Evolutionary conservation across 2,797 vertebrate genomes (phyloP).

Genomic region (Gila robusta): DNA sequence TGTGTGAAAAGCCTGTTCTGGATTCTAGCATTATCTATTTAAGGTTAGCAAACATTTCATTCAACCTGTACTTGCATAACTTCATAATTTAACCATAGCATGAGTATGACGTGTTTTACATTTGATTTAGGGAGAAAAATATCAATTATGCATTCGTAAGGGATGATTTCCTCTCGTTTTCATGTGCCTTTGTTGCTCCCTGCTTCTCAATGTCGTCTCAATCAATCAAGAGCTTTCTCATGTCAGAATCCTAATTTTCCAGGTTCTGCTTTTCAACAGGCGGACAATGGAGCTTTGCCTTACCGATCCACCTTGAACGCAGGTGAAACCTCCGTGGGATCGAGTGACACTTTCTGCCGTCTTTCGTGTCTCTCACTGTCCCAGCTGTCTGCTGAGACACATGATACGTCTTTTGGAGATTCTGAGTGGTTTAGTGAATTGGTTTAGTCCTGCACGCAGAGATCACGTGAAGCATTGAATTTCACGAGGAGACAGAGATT

Average conservation of each 20-base stretch:
- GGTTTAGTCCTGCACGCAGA: conserved; percentile 25
- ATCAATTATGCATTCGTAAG: conserved; percentile 15
- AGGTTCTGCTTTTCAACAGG: conserved; percentile 23
- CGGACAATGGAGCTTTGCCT: conserved; percentile 22
- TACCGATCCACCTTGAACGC: conserved; percentile 33
- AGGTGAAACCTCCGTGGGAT: conserved; percentile 30
- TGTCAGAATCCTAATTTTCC: conserved; percentile 24
- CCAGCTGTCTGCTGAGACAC: conserved; percentile 47
- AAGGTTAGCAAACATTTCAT: conserved; percentile 2
- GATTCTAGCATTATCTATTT: not conserved
- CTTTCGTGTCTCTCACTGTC: conserved; percentile 43
- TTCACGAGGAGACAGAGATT: conserved; percentile 30
- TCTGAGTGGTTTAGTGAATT: conserved; percentile 14
- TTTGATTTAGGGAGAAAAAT: conserved; percentile 6
- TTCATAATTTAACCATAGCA: conserved; percentile 14
- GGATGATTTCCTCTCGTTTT: conserved; percentile 2
- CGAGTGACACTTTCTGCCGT: conserved; percentile 44
- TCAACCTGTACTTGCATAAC: not conserved
- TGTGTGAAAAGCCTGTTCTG: conserved; percentile 10
- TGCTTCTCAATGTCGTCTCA: conserved; percentile 29
- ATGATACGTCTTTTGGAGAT: conserved; percentile 30
- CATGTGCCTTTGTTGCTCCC: conserved; percentile 11
- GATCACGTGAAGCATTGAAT: conserved; percentile 28
- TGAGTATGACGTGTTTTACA: not conserved
- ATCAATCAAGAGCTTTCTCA: conserved; percentile 16